Evolutionary conservation across 2,888 invertebrate genomes (phyloP).

Genomic region (Falcaria lacertinaria): DNA sequence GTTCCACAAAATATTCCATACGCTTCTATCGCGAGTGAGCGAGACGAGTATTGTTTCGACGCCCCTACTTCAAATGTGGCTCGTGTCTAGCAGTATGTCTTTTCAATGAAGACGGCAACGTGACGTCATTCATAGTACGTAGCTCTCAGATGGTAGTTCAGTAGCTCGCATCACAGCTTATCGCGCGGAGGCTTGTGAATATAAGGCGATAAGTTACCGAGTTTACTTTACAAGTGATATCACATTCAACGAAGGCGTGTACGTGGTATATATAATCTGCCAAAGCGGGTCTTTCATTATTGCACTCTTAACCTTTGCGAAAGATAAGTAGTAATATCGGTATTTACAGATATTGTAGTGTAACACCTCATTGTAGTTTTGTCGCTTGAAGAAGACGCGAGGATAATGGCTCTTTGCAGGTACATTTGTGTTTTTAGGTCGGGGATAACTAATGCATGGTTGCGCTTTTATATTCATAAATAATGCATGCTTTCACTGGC

Average conservation of each 20-base stretch:
- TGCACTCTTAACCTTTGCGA: constrained; percentile 44
- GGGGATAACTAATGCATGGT: constrained; percentile 1
- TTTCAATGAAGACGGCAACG: constrained; percentile 52
- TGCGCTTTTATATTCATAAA: constrained; percentile 13
- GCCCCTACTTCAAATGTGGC: constrained; percentile 50
- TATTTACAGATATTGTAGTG: constrained; percentile 24
- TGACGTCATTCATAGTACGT: constrained; percentile 79
- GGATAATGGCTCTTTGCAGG: constrained; percentile 69
- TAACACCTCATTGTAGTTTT: constrained; percentile 31
- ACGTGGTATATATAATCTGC: constrained; percentile 39
- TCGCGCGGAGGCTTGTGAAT: constrained; percentile 58
- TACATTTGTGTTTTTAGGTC: constrained; percentile 27
- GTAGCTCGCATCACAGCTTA: constrained; percentile 70
- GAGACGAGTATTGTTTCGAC: constrained; percentile 54
- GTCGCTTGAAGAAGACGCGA: constrained; percentile 38
- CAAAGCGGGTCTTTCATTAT: constrained; percentile 35
- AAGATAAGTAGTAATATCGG: constrained; percentile 36
- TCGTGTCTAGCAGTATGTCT: constrained; percentile 63
- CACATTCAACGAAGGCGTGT: constrained; percentile 68
- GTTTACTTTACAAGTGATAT: constrained; percentile 68
- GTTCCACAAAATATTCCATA: constrained; percentile 76
- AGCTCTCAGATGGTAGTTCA: constrained; percentile 75
- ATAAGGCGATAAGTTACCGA: constrained; percentile 64
- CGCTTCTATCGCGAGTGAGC: constrained; percentile 66
- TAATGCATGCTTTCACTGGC: no score